Conservation (phyloP, 1,140 invertebrate genomes). For the Neoseiulus cucumeris region DNA sequence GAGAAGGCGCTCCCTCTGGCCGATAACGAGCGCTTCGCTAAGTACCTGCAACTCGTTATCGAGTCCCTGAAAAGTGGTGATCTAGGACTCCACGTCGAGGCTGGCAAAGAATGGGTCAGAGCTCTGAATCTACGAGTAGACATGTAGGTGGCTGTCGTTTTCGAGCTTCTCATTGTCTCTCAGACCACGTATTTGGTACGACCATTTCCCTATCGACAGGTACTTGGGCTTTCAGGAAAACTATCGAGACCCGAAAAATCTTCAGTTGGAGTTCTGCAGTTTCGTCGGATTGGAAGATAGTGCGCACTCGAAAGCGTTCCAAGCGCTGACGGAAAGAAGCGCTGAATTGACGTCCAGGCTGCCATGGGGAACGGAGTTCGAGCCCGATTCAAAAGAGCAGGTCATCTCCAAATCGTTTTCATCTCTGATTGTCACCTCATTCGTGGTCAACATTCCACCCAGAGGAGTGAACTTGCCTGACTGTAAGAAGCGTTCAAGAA, state of each 20-base stretch:
- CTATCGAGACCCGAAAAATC: neutral
- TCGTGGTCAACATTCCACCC: neutral
- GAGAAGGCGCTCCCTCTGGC: neutral
- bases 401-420: neutral
- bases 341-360: neutral
- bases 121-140: neutral
- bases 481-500: neutral
- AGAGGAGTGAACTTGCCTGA: neutral
- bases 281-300: neutral
- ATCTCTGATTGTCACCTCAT: neutral
- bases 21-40: neutral
- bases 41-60: neutral
- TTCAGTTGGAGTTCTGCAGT: neutral
- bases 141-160: neutral
- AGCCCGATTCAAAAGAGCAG: neutral
- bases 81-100: neutral
- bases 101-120: neutral
- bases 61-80: neutral
- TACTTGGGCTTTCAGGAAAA: neutral
- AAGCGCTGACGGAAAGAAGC: neutral
- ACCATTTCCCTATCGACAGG: neutral
- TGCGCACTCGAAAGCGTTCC: neutral
- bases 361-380: neutral
- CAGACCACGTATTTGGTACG: neutral
- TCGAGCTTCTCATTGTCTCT: neutral